Conservation (phyloP, 1,140 invertebrate genomes). For the Drosophila navojoa region DNA sequence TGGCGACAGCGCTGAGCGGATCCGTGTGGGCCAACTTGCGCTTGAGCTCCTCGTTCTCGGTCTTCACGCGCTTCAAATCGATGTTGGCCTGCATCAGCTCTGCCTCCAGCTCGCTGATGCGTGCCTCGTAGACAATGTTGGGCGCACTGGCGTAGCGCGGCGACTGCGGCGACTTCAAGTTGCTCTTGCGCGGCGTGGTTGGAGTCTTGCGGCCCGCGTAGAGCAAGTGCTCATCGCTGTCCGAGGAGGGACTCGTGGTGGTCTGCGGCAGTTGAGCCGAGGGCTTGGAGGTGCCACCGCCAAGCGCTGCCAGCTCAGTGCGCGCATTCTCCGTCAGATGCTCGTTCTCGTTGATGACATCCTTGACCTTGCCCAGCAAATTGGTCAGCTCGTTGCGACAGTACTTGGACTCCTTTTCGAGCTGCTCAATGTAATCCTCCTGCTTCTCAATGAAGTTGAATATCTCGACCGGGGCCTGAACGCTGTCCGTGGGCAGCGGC, state of each 20-base stretch:
- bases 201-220: conserved; percentile 69
- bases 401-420: conserved; percentile 92
- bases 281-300: conserved; percentile 22
- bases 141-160: conserved; percentile 85
- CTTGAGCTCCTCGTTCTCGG: conserved; percentile 88
- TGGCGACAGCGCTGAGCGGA: conserved; percentile 51
- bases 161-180: conserved; percentile 46
- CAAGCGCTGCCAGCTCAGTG: conserved; percentile 69
- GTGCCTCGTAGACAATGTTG: conserved; percentile 91
- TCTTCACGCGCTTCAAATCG: conserved; percentile 88
- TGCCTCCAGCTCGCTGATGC: conserved; percentile 92
- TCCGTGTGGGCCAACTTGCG: conserved; percentile 86
- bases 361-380: conserved; percentile 91
- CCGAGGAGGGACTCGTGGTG: conserved; percentile 83
- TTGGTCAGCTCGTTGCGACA: conserved; percentile 90
- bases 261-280: conserved; percentile 50
- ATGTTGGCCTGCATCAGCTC: conserved; percentile 91
- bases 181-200: conserved; percentile 55
- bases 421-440: conserved; percentile 92
- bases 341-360: conserved; percentile 92
- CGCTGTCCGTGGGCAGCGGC: conserved; percentile 49
- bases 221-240: conserved; percentile 85
- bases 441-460: conserved; percentile 91
- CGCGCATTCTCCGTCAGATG: conserved; percentile 89
- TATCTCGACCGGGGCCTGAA: conserved; percentile 85